Evolutionary conservation across 2,113 vertebrate species (phyloP).

Genomic region (Hystrix cristata): DNA sequence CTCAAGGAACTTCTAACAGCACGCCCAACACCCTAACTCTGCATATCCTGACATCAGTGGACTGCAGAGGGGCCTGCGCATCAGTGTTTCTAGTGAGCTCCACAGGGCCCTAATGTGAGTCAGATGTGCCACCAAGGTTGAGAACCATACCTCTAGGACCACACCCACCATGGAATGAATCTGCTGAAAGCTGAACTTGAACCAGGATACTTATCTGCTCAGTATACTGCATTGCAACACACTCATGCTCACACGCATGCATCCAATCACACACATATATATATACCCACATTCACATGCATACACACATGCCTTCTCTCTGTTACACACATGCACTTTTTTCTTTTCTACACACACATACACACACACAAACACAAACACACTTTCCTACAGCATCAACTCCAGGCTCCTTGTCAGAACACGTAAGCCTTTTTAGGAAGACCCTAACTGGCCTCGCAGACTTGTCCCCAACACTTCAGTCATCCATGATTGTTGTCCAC

Average conservation of each 20-base stretch:
- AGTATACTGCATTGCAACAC: not conserved
- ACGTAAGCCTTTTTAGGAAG: not conserved
- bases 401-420: not conserved
- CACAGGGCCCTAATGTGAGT: not conserved
- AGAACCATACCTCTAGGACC: not conserved
- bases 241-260: not conserved
- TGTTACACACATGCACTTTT: not conserved
- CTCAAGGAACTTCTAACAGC: not conserved
- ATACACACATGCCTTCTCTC: not conserved
- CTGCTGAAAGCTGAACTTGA: not conserved
- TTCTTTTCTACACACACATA: not conserved
- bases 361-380: not conserved
- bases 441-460: not conserved
- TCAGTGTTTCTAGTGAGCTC: not conserved
- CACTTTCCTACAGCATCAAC: not conserved
- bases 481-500: not conserved
- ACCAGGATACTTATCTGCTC: not conserved
- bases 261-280: not conserved
- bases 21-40: not conserved
- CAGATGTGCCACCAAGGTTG: not conserved
- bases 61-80: no score
- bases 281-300: not conserved
- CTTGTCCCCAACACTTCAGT: not conserved
- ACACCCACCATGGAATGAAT: not conserved
- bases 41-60: not conserved